Base-by-base conservation (phyloP, 2,888 invertebrate genomes). In the Drosophila testacea region DNA sequence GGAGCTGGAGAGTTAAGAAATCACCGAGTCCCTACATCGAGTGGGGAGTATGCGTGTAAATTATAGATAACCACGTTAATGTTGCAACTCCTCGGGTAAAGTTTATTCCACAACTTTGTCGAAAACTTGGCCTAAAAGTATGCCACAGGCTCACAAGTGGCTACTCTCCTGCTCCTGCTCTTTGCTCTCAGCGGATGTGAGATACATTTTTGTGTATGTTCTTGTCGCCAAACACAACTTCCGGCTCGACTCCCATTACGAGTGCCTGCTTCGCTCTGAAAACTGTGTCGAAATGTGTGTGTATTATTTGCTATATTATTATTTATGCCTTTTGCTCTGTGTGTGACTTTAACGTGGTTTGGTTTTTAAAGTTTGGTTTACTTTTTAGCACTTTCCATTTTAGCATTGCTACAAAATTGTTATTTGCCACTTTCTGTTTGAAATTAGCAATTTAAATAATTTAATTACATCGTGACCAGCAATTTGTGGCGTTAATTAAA, bases 11-110 rank as follows among this genome's bases (percentile, higher is more conserved):
- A 42, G 9, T n/a, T 41, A 59, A 68, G 62, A 70, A 81, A 79
- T 76, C 84, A 75, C 68, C 62, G 55, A 51, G 16, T 28, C 32
- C 22, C 6, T 54, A 34, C 32, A 42, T 22, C 36, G 46, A n/a
- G 44, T 32, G 5, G 32, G 41, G n/a, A 28, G n/a, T 63, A 62
- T 76, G 89, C 79, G 81, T 85, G 84, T 87, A 67, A 89, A 85
- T 85, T 87, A 89, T 89, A 85, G 84, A 85, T 85, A 85, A 87
- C 71, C 85, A 84, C 79, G 89, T 87, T 89, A 85, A 85, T 89
- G 84, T 81, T 86, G 81, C 84, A 81, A 65, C 66, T 70, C 44
- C 77, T 57, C 28, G 52, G 28, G 48, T 41, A 67, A 75, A 77
- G 38, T 77, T 79, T 76, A 30, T 47, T 27, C 36, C 42, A 27